A percentile compares a stretch with the other conserved stretches of the same genome.
These are phyloP conservation scores for Mormyrus iriodes DNA, from an alignment of 2,113 vertebrate genomes.

Conservation along the genomic window DNA sequence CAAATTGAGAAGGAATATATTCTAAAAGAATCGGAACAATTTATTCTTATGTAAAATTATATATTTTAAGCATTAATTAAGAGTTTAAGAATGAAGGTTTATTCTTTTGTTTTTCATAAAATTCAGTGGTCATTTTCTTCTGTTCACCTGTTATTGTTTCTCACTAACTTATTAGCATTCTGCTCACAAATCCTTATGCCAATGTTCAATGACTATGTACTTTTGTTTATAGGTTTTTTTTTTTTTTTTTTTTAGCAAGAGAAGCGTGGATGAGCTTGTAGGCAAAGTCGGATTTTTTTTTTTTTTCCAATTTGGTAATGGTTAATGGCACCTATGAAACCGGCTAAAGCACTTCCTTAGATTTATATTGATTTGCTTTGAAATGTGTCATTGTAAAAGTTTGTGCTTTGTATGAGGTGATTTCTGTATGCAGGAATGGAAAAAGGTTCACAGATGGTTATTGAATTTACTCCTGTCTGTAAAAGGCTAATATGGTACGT, in stretches of 20 bases:
- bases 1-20: not conserved
- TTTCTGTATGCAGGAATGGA: not conserved
- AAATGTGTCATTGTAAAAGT: not conserved
- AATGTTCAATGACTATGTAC: not conserved
- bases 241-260: not conserved
- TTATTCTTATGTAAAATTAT: not conserved
- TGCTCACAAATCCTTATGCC: not conserved
- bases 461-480: not conserved
- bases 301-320: not conserved
- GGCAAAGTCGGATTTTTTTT: not conserved
- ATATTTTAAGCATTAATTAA: not conserved
- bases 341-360: too few species aligned
- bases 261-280: not conserved
- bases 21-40: not conserved
- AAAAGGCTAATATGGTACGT: not conserved
- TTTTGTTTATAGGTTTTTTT: not conserved
- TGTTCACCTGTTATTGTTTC: not conserved
- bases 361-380: not conserved
- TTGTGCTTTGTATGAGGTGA: not conserved
- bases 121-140: not conserved
- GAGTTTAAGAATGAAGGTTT: not conserved
- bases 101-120: not conserved
- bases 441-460: not conserved
- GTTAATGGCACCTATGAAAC: not conserved
- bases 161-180: not conserved